Percentiles rank a stretch among this genome's conserved stretches.
Evolutionary conservation across 2,797 vertebrate genomes (phyloP).

Genomic region (Fundulus diaphanus): DNA sequence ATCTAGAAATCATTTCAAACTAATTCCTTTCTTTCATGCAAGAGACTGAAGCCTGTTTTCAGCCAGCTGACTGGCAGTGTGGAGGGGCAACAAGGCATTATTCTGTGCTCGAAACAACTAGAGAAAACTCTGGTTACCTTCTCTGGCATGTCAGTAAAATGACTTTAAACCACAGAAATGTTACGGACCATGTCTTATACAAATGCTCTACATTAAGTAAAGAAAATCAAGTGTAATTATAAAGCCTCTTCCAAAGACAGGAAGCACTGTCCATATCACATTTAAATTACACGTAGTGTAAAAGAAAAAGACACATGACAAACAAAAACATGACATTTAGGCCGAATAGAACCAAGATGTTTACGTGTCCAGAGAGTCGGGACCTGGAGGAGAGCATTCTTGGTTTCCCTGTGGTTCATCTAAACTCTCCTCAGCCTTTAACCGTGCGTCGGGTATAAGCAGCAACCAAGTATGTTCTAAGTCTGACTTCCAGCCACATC

Average conservation of each 20-base stretch:
- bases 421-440: constrained; percentile 26
- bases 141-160: not conserved
- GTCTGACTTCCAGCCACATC: constrained; percentile 42
- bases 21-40: not conserved
- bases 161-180: not conserved
- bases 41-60: not conserved
- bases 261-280: not conserved
- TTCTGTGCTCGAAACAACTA: not conserved
- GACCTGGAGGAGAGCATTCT: constrained; percentile 16
- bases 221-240: not conserved
- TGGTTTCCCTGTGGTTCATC: constrained; percentile 32
- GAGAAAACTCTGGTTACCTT: not conserved
- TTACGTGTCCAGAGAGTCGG: too few relatives aligned
- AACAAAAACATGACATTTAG: not conserved
- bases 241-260: not conserved
- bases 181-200: not conserved
- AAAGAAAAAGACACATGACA: not conserved
- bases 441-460: constrained; percentile 33
- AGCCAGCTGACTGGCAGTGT: not conserved
- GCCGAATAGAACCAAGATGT: too few relatives aligned
- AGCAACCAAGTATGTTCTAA: constrained; percentile 38
- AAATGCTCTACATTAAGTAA: not conserved
- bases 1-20: not conserved
- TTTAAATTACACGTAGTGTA: not conserved
- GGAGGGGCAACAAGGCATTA: not conserved